phyloP scores from a whole-genome alignment of 1,140 invertebrate genomes.

The Drosophila kurseongensis region DNA sequence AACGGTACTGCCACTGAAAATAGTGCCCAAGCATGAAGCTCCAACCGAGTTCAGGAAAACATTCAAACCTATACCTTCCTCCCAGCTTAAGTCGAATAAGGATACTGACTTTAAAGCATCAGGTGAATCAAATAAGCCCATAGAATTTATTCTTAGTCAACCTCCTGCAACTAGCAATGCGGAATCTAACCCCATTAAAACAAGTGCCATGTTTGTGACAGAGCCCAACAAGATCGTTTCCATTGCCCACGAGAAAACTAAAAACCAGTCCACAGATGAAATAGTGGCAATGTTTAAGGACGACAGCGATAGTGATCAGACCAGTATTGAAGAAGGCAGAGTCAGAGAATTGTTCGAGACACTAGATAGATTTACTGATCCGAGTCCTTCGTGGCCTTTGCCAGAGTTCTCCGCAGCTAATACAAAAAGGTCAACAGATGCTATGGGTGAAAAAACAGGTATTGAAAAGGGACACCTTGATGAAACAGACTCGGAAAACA shows the following conservation, averaged over 20 bases:
- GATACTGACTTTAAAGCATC: neutral
- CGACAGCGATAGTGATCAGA: neutral
- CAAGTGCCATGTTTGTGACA: neutral
- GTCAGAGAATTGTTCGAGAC: neutral
- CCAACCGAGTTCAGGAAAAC: neutral
- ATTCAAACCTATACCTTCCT: neutral
- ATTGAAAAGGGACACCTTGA: neutral
- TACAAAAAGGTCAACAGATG: neutral
- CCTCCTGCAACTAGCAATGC: too few relatives aligned
- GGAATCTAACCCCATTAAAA: neutral
- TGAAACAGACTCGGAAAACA: neutral
- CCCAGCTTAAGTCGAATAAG: neutral
- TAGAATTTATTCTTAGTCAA: neutral
- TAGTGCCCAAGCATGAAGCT: neutral
- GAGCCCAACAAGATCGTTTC: neutral
- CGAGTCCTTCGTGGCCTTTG: neutral
- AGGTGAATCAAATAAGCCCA: neutral
- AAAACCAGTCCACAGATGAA: constrained; percentile 5
- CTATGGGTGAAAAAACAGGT: neutral
- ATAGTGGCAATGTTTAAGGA: constrained; percentile 17
- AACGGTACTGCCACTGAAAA: neutral
- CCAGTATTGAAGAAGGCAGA: neutral
- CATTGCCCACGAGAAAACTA: neutral
- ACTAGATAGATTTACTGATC: neutral
- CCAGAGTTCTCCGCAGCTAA: neutral